These are phyloP conservation scores for Cyanistes caeruleus DNA, from an alignment of 2,113 vertebrate species.

Conservation along the genomic window DNA sequence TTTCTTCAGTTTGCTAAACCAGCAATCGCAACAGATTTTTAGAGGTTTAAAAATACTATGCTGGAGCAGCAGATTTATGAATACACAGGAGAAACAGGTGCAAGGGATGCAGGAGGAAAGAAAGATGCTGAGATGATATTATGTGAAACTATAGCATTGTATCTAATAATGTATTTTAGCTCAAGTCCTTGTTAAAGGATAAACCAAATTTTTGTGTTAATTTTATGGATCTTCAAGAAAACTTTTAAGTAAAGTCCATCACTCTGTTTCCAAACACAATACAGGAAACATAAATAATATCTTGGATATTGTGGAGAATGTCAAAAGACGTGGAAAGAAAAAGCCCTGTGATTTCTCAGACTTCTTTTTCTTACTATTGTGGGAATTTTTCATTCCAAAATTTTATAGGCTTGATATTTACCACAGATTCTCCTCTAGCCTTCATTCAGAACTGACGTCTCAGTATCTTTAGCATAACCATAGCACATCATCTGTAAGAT, in stretches of 20 bases:
- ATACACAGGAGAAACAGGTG: constrained; percentile 44
- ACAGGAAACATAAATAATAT: not conserved
- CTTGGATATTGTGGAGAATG: not conserved
- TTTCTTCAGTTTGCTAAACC: not conserved
- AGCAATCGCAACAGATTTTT: constrained; percentile 4
- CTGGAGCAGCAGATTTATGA: constrained; percentile 28
- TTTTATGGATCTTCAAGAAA: not conserved
- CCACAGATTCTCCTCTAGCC: not conserved
- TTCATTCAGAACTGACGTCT: not conserved
- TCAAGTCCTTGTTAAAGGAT: not conserved
- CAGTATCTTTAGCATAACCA: not conserved
- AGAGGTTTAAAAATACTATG: not conserved
- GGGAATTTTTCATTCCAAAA: not conserved
- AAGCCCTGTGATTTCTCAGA: not conserved
- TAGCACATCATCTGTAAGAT: not conserved
- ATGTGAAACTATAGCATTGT: not conserved
- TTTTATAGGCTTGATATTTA: not conserved
- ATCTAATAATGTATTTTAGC: not conserved
- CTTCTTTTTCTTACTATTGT: not conserved
- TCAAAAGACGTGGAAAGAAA: not conserved
- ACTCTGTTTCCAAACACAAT: not conserved
- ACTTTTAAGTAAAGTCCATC: not conserved
- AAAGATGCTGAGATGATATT: not conserved
- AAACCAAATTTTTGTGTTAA: not conserved
- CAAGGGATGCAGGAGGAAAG: not conserved